Conservation (phyloP, 2,797 vertebrate genomes). For the Enteromius argenteus region DNA sequence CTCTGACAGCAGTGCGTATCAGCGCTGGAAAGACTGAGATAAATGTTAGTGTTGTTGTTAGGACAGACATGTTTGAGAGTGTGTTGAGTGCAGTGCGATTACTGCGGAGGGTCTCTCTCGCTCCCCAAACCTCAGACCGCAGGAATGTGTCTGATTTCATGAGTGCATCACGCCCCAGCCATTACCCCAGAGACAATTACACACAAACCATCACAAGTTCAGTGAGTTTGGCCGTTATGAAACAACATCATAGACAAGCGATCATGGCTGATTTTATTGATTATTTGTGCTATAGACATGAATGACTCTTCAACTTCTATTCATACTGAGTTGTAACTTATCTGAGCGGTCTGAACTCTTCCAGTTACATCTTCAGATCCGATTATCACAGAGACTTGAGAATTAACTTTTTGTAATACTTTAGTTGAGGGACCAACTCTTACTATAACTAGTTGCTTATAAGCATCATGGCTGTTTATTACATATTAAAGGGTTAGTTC, state of each 20-base stretch:
- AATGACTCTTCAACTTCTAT: background rate
- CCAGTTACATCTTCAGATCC: background rate
- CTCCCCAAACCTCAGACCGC: slow-evolving; percentile 39
- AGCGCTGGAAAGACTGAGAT: slow-evolving; percentile 9
- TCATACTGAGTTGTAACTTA: background rate
- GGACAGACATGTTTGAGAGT: slow-evolving; percentile 5
- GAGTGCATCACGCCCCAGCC: slow-evolving; percentile 37
- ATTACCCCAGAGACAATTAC: slow-evolving; percentile 44
- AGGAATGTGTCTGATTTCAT: slow-evolving; percentile 48
- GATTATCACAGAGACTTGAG: background rate
- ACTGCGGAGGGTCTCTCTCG: slow-evolving; percentile 29
- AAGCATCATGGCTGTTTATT: background rate
- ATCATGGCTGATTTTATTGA: background rate
- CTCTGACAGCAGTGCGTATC: slow-evolving; percentile 4
- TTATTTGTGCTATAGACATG: background rate
- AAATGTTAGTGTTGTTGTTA: slow-evolving; percentile 4
- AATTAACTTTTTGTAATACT: background rate
- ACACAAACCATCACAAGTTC: slow-evolving; percentile 4
- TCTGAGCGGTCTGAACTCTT: background rate
- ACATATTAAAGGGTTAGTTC: no score
- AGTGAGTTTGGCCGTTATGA: slow-evolving; percentile 6
- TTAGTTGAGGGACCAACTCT: background rate
- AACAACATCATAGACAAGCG: slow-evolving; percentile 5
- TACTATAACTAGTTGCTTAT: background rate
- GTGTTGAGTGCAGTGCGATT: slow-evolving; percentile 8